Conservation (phyloP, 2,797 vertebrate genomes). For the Xenentodon cancila region DNA sequence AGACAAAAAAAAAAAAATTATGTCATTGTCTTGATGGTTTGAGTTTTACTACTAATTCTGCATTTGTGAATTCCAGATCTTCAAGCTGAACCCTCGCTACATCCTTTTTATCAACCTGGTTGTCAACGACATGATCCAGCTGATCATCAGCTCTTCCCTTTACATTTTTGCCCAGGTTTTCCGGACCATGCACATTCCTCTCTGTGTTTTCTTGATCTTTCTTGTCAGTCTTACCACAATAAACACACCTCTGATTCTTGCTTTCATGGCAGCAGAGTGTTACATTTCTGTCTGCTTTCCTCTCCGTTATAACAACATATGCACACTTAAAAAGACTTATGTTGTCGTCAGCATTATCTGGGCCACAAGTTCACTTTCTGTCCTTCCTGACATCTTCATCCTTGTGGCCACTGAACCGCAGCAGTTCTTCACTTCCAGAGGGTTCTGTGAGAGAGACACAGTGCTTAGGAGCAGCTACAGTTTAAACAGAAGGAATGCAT, state of each 20-base stretch:
- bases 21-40: not conserved
- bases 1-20: too few species aligned
- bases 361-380: conserved; percentile 43
- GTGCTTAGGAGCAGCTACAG: conserved; percentile 50
- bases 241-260: conserved; percentile 73
- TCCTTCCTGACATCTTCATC: conserved; percentile 63
- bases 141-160: conserved; percentile 55
- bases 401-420: conserved; percentile 44
- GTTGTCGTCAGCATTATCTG: conserved; percentile 63
- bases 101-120: conserved; percentile 76
- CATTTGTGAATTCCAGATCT: not conserved
- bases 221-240: conserved; percentile 45
- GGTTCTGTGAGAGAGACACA: conserved; percentile 39
- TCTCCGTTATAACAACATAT: conserved; percentile 64
- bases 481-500: conserved; percentile 41
- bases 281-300: conserved; percentile 72
- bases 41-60: conserved; percentile 1
- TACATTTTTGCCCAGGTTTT: conserved; percentile 44
- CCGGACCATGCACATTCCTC: conserved; percentile 35
- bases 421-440: conserved; percentile 36
- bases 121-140: conserved; percentile 73
- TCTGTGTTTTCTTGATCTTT: conserved; percentile 57
- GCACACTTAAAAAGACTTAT: conserved; percentile 64
- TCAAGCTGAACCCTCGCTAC: conserved; percentile 65
- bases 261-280: conserved; percentile 72